Conservation (phyloP, 2,113 vertebrate species). For the Ceuthmochares aereus region DNA sequence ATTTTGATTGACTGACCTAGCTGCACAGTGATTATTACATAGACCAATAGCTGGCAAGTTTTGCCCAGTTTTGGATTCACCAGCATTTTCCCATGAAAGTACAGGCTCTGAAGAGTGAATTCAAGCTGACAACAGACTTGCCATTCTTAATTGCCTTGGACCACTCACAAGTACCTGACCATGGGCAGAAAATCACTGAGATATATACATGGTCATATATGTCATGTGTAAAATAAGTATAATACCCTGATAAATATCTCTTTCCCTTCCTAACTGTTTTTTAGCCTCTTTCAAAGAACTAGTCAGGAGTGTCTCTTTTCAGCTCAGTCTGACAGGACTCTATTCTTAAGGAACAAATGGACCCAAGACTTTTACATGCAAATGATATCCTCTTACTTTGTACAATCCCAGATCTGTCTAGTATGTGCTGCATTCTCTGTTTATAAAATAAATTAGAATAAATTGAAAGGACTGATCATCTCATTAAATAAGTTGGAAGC, state of each 20-base stretch:
- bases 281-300: neutral
- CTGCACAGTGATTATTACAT: neutral
- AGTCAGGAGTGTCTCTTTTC: neutral
- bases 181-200: neutral
- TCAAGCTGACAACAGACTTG: neutral
- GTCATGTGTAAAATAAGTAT: neutral
- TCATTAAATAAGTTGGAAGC: neutral
- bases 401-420: neutral
- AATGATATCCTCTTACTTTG: neutral
- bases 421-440: neutral
- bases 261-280: neutral
- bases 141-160: neutral
- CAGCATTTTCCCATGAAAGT: neutral
- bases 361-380: neutral
- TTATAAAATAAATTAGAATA: conserved; percentile 27
- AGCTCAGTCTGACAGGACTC: neutral
- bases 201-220: neutral
- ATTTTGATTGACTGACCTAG: neutral
- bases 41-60: neutral
- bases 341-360: neutral
- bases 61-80: neutral
- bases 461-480: neutral
- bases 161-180: neutral
- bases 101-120: neutral
- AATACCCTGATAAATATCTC: neutral